These are phyloP conservation scores for Periophthalmus modestus DNA, from an alignment of 2,113 vertebrate species.

Conservation along the genomic window DNA sequence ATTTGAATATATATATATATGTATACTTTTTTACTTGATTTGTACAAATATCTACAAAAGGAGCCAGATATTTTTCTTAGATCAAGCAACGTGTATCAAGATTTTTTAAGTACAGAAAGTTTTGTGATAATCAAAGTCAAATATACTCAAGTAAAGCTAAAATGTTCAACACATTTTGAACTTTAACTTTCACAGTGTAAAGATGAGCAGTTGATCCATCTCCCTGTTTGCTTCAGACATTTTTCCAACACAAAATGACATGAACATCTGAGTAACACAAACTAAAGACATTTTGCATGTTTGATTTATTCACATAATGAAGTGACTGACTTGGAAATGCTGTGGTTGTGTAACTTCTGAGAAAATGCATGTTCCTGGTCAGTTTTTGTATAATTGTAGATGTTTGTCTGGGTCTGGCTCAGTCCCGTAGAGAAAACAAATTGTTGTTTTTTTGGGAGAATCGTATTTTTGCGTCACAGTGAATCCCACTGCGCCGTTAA, in stretches of 20 bases:
- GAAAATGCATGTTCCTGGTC: not conserved
- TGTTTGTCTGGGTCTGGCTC: not conserved
- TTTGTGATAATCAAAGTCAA: too few relatives aligned
- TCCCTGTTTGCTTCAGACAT: too few relatives aligned
- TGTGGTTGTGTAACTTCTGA: not conserved
- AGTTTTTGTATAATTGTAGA: not conserved
- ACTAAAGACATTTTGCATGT: not conserved
- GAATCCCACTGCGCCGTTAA: not conserved
- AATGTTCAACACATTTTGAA: too few relatives aligned
- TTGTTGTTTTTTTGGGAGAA: conserved; percentile 8
- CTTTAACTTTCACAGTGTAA: too few relatives aligned
- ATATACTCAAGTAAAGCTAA: too few relatives aligned
- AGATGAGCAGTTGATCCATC: conserved; percentile 3
- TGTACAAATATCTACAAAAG: too few relatives aligned
- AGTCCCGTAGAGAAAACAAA: conserved; percentile 5
- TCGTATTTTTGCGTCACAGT: not conserved
- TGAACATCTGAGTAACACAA: not conserved
- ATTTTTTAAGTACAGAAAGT: too few relatives aligned
- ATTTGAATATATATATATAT: too few relatives aligned
- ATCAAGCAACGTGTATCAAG: too few relatives aligned
- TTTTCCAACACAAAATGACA: conserved; percentile 15
- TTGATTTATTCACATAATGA: not conserved
- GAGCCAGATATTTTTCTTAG: too few relatives aligned
- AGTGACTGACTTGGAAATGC: not conserved
- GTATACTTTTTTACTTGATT: too few relatives aligned